These are phyloP conservation scores for Oncorhynchus masou DNA, from an alignment of 2,113 vertebrate species.

Conservation along the genomic window DNA sequence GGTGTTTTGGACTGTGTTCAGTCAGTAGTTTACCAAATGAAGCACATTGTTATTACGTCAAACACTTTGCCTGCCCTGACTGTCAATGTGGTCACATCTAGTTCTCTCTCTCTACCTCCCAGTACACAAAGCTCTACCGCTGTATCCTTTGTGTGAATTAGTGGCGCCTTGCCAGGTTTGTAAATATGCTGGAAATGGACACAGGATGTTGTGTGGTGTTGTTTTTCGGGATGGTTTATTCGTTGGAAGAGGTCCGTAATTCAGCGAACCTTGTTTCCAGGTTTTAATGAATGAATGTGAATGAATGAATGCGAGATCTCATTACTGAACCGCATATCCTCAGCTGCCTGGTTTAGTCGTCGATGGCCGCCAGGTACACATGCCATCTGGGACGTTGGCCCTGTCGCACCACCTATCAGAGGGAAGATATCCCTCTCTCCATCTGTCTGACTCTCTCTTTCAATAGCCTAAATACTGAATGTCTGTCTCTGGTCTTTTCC, in stretches of 20 bases:
- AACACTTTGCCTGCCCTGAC: background rate
- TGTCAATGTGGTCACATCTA: background rate
- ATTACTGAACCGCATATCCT: constrained; percentile 57
- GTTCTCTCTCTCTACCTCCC: background rate
- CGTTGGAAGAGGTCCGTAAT: constrained; percentile 3
- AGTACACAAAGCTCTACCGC: background rate
- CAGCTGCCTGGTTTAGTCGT: constrained; percentile 47
- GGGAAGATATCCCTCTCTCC: constrained; percentile 30
- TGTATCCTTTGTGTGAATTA: background rate
- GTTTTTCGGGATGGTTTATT: background rate
- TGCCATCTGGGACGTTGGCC: constrained; percentile 55
- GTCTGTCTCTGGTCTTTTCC: too few relatives aligned
- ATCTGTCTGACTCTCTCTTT: background rate
- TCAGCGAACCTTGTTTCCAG: background rate
- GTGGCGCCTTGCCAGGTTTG: constrained; percentile 1
- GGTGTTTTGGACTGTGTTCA: constrained; percentile 10
- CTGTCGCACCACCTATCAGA: constrained; percentile 27
- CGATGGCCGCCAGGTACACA: constrained; percentile 48
- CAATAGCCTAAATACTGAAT: too few relatives aligned
- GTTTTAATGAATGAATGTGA: constrained; percentile 30
- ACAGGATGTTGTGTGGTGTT: background rate
- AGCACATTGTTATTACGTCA: constrained; percentile 26
- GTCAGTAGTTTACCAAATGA: constrained; percentile 24
- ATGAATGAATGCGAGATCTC: constrained; percentile 26
- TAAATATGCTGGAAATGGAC: background rate